These are phyloP conservation scores for Bombyx huttoni DNA, from an alignment of 2,888 invertebrate species.

Conservation along the genomic window DNA sequence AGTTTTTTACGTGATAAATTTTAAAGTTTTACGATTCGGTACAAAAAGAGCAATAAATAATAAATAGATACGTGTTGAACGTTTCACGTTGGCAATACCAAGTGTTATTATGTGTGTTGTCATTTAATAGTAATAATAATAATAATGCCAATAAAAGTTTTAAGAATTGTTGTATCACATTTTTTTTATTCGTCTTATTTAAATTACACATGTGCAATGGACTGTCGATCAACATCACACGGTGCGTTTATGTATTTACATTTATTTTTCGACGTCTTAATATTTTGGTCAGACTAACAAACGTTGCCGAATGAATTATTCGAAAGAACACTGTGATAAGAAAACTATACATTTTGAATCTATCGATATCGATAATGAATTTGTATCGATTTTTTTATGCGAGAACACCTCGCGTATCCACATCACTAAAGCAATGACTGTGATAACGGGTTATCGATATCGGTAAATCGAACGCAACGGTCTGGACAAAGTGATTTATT, in stretches of 20 bases:
- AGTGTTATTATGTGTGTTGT: background rate
- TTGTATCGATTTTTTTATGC: background rate
- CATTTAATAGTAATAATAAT: too few relatives aligned
- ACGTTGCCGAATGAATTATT: background rate
- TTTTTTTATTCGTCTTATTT: background rate
- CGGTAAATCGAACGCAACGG: background rate
- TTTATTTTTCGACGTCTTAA: background rate
- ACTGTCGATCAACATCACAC: background rate
- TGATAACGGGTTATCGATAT: conserved; percentile 1
- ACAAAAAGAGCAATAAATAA: background rate
- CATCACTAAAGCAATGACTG: background rate
- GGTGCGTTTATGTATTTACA: background rate
- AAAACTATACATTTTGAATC: background rate
- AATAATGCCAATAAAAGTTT: too few relatives aligned
- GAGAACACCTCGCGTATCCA: background rate
- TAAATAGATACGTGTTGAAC: background rate
- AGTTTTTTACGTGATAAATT: too few relatives aligned
- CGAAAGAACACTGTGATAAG: background rate
- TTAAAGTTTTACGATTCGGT: background rate
- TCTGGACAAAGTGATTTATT: too few relatives aligned
- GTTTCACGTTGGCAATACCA: background rate
- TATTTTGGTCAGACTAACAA: background rate
- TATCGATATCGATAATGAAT: background rate
- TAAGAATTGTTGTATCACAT: background rate
- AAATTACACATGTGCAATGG: background rate